Conservation (phyloP, 2,888 invertebrate genomes). For the Plutella xylostella region DNA sequence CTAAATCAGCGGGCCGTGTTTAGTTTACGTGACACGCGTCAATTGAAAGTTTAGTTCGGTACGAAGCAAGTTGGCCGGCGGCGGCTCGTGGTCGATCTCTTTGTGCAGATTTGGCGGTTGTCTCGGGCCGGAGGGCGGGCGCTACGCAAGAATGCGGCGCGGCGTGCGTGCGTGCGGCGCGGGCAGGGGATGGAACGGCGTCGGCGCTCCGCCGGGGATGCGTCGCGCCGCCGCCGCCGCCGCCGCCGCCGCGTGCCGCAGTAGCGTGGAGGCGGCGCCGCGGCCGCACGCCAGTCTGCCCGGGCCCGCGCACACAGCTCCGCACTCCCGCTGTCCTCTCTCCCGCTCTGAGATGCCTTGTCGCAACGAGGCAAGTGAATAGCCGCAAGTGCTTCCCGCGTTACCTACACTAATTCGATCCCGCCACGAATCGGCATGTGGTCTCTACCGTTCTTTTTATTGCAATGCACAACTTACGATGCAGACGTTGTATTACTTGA, state of each 20-base stretch:
- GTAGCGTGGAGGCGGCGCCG: slow-evolving; percentile 64
- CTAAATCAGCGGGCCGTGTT: too few species aligned
- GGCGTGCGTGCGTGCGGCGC: slow-evolving; percentile 55
- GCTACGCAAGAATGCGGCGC: slow-evolving; percentile 52
- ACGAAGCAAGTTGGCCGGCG: background rate
- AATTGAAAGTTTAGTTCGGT: too few species aligned
- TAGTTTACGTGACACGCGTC: too few species aligned
- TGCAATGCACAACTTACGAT: background rate
- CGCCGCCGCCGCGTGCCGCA: too few species aligned
- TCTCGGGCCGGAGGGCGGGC: slow-evolving; percentile 31
- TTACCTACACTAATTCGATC: slow-evolving; percentile 24
- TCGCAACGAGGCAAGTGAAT: slow-evolving; percentile 11
- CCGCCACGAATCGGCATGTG: slow-evolving; percentile 26
- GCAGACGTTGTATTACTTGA: too few species aligned
- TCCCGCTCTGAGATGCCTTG: slow-evolving; percentile 13
- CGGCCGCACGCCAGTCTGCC: slow-evolving; percentile 45
- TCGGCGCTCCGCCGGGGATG: slow-evolving; percentile 18
- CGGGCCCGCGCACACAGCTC: slow-evolving; percentile 15
- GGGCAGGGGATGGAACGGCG: slow-evolving; percentile 22
- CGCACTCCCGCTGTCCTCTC: slow-evolving; percentile 14
- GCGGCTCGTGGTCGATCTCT: slow-evolving; percentile 24
- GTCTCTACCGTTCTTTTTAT: too few species aligned
- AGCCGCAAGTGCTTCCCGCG: slow-evolving; percentile 34
- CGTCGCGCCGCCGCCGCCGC: slow-evolving; percentile 30
- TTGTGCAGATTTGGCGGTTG: slow-evolving; percentile 33